Conservation (phyloP, 1,140 invertebrate species). For the Rhopalosiphum maidis region DNA sequence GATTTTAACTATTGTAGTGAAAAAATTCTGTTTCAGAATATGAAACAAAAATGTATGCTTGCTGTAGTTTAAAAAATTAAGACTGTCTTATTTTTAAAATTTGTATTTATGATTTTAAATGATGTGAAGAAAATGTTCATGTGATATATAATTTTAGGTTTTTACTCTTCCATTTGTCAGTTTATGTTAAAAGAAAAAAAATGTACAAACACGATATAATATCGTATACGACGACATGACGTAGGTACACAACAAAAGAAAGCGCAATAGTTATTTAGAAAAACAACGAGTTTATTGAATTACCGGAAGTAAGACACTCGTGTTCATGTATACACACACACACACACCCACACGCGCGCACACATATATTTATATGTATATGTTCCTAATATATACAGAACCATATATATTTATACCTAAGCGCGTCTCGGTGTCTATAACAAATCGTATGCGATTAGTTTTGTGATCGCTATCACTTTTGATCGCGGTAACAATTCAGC, state of each 20-base stretch:
- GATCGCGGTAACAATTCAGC: slow-evolving; percentile 47
- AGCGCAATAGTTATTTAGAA: neutral
- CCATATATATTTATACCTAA: neutral
- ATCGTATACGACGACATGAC: neutral
- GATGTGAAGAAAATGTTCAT: neutral
- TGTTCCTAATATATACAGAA: neutral
- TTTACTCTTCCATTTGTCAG: neutral
- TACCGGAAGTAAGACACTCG: neutral
- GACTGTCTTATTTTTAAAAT: neutral
- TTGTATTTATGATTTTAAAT: neutral
- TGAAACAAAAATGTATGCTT: no score
- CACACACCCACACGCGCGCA: neutral
- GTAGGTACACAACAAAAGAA: neutral
- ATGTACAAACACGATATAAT: neutral
- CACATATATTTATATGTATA: neutral
- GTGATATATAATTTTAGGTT: neutral
- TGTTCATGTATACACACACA: neutral
- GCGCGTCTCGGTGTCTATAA: neutral
- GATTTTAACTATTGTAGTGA: no score
- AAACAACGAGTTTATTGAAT: neutral
- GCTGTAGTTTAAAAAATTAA: no score
- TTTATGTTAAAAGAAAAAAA: neutral
- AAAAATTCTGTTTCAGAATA: no score
- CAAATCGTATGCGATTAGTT: slow-evolving; percentile 34
- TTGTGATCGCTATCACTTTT: slow-evolving; percentile 55